Conservation (phyloP, 2,797 vertebrate species). For the Coendou prehensilis region DNA sequence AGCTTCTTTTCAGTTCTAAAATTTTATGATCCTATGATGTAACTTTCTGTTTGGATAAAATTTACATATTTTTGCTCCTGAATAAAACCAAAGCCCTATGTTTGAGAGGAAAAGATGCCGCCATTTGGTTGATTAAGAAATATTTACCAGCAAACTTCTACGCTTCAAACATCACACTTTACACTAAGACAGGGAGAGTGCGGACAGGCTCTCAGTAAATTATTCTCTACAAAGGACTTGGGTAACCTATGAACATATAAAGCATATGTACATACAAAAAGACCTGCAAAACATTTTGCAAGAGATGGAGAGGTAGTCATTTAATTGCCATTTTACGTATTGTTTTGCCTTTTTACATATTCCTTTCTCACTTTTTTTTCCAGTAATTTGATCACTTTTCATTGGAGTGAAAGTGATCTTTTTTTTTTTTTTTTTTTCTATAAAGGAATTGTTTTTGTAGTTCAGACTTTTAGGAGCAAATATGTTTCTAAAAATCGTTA, state of each 20-base stretch:
- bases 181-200: neutral
- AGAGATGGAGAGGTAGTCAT: neutral
- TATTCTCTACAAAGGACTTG: neutral
- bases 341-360: neutral
- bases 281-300: neutral
- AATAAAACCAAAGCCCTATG: conserved; percentile 29
- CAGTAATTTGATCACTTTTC: neutral
- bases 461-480: conserved; percentile 32
- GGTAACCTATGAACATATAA: neutral
- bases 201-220: neutral
- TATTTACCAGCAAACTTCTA: neutral
- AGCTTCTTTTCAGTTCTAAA: conserved; percentile 23
- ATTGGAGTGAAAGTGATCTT: neutral
- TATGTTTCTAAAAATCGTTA: neutral
- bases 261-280: neutral
- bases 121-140: neutral
- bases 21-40: conserved; percentile 25
- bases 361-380: neutral
- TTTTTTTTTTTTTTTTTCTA: neutral
- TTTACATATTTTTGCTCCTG: neutral
- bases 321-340: conserved; percentile 24
- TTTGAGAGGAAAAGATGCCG: neutral
- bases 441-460: neutral
- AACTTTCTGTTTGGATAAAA: conserved; percentile 37
- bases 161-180: neutral